Conservation (phyloP, 2,113 vertebrate species). For the Saccopteryx bilineata region DNA sequence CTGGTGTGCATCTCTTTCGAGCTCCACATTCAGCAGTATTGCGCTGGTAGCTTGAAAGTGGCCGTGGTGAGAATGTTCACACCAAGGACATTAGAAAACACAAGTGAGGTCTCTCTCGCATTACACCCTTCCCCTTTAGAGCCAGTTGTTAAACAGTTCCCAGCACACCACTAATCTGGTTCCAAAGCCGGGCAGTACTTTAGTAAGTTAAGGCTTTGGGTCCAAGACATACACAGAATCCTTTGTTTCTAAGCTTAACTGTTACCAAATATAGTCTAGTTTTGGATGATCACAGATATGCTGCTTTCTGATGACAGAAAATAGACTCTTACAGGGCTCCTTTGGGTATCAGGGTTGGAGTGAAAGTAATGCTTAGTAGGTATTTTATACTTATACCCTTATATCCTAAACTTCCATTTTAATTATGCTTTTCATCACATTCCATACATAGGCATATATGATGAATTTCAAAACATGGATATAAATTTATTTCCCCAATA, state of each 20-base stretch:
- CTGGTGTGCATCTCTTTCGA: background rate
- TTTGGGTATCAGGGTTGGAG: background rate
- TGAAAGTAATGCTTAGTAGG: constrained; percentile 3
- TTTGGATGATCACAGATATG: background rate
- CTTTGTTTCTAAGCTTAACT: background rate
- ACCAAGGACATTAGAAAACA: background rate
- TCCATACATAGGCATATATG: background rate
- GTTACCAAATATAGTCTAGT: background rate
- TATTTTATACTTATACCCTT: background rate
- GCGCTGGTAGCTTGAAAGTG: background rate
- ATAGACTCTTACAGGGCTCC: background rate
- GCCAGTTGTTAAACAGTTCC: background rate
- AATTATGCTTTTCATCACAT: background rate
- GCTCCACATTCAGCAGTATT: background rate
- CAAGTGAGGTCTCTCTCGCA: background rate
- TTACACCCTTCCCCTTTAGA: background rate
- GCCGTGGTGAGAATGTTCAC: background rate
- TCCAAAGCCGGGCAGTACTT: background rate
- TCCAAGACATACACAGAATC: background rate
- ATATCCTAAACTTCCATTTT: background rate
- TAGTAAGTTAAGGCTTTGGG: background rate
- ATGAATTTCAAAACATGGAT: background rate
- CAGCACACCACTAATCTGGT: background rate
- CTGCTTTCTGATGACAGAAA: constrained; percentile 4
- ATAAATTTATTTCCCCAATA: background rate